A percentile compares a stretch with the other conserved stretches of the same genome.
These are phyloP conservation scores for Eledona agricola DNA, from an alignment of 2,888 invertebrate genomes.

Conservation along the genomic window DNA sequence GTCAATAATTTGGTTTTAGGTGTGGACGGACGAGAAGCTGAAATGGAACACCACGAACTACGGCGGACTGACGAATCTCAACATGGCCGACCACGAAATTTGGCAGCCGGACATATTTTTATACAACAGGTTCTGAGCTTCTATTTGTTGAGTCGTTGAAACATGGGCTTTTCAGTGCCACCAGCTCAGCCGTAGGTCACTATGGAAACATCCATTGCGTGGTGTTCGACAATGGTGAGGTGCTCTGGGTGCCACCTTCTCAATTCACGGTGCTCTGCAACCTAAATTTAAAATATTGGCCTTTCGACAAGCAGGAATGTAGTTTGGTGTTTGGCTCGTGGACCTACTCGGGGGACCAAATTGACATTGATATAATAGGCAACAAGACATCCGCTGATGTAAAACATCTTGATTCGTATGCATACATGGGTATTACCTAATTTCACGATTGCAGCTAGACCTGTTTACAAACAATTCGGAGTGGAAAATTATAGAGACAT, in stretches of 20 bases:
- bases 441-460: constrained; percentile 52
- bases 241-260: constrained; percentile 75
- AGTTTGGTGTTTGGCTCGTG: constrained; percentile 77
- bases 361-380: constrained; percentile 61
- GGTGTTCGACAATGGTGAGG: constrained; percentile 64
- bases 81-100: constrained; percentile 75
- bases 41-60: constrained; percentile 76
- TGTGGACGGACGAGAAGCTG: constrained; percentile 79
- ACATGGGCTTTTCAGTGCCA: constrained; percentile 63
- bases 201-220: constrained; percentile 68
- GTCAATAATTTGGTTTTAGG: constrained; percentile 62
- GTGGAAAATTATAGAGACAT: constrained; percentile 64
- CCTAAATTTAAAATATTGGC: constrained; percentile 76
- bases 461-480: constrained; percentile 59
- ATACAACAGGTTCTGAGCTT: constrained; percentile 68
- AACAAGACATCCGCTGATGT: constrained; percentile 42
- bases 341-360: constrained; percentile 70
- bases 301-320: constrained; percentile 76
- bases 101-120: constrained; percentile 82
- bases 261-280: constrained; percentile 73
- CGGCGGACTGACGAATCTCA: constrained; percentile 69
- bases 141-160: constrained; percentile 1
- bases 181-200: constrained; percentile 68
- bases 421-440: constrained; percentile 2
- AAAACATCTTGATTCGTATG: no score